Evolutionary conservation across 1,140 invertebrate species (phyloP), one percentile per base, ranked within the genome.

Genomic region (Diorhabda carinulata): DNA sequence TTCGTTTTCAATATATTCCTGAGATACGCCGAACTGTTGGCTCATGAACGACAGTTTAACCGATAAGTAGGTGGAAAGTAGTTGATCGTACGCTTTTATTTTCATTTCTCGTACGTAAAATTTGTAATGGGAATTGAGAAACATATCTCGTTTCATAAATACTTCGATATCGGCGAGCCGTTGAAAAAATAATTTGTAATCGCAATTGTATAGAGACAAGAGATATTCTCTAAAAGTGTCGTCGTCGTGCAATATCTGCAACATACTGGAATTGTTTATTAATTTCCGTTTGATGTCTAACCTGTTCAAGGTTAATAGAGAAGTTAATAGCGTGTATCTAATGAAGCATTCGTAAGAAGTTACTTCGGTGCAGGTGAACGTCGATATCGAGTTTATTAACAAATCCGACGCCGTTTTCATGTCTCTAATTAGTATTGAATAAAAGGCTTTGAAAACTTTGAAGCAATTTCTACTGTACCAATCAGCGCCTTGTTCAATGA

Each of bases 341-440:
- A 97, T 91, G 81, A 97, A 94, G 2, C 87, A 88, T 73, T 90
- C 88, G 75, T 96, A 99, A 78, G 98, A 94, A 89, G 98, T 97
- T 43, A 99, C 83, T 82, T 99, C 98, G 79, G 98, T 98, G n/a
- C 95, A 98, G 9, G 96, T 98, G 81, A 99, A 99, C 9, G 97
- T 99, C 63, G 96, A 97, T 9, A 99, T 95, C 57, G 96, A 97
- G 78, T 98, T 97, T 68, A 99, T 87, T 80, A 99, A 99, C 47
- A 97, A 89, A 57, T 88, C 89, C 3, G 97, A 93, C 5, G 98
- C 95, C 76, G 89, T 89, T 80, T 94, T 94, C 78, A 98, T 99
- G 79, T 99, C 95, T 71, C 98, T 85, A 44, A 98, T 90, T 2
- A 95, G 91, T 81, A 99, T 90, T 70, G 91, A 94, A 79, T 98